Base-by-base conservation (phyloP, 2,113 vertebrate species). In the Lepus europaeus region DNA sequence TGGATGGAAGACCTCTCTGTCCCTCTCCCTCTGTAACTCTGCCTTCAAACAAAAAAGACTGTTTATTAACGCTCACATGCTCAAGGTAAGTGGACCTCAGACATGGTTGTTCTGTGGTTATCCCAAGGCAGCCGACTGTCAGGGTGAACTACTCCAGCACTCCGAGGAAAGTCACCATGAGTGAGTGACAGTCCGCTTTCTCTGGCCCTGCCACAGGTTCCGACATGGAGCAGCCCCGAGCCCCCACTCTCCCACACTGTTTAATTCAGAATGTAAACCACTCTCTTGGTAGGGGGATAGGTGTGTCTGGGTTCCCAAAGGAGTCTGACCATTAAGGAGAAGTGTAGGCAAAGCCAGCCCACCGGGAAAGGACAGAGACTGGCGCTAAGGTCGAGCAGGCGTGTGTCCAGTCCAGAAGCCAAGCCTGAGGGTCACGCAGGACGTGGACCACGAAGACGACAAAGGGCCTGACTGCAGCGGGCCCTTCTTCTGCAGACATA, bases 251-350 rank as follows among this genome's bases (percentile, higher is more conserved):
- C 74, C 33, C 68, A 90, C 63, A 90, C 63, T 86, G 72, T 74
- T 53, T 51, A 87, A 61, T 49, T 90, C n/a, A 72, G 27, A 23
- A 69, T 25, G 2, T 90, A 61, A 80, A 16, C 31, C 39, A 72
- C 20, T 36, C 27, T 85, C n/a, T 39, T 29, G 13, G 27, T 17
- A 14, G 1, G 10, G 36, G 31, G 22, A 61, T 66, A 82, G 14
- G 25, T 77, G 33, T 84, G 73, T 70, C 76, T 29, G 64, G 31
- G 25, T 72, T 80, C 68, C 73, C 64, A 72, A 64, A 0, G 59
- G 69, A 96, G 68, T 25, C 29, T 68, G 66, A 77, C 12, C 87
- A 73, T 10, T 45, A 86, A 72, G 79, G 63, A 80, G 80, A 73
- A 7, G 19, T 23, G 22, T 6, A 82, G 13, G 45, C 25, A 22